Conservation (phyloP, 2,888 invertebrate genomes). For the Glaucopsyche alexis region DNA sequence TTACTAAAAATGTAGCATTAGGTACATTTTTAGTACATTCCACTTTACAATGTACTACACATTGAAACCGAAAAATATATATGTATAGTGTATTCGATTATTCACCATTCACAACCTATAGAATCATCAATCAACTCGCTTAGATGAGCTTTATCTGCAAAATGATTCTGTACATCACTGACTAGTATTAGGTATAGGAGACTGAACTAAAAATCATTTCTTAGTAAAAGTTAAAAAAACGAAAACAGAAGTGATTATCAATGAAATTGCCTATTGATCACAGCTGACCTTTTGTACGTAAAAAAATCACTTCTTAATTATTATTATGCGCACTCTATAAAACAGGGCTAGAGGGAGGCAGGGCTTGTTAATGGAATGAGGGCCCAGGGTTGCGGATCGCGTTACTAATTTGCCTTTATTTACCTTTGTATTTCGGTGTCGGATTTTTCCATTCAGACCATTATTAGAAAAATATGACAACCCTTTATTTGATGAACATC, state of each 20-base stretch:
- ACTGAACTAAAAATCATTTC: too few relatives aligned
- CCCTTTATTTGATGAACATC: neutral
- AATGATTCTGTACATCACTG: too few relatives aligned
- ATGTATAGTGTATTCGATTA: too few relatives aligned
- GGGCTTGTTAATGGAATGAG: conserved; percentile 63
- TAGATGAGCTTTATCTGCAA: too few relatives aligned
- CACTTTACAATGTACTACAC: too few relatives aligned
- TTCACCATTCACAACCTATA: too few relatives aligned
- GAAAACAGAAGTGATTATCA: conserved; percentile 10
- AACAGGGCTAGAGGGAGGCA: conserved; percentile 45
- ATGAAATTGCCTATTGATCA: conserved; percentile 39
- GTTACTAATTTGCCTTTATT: conserved; percentile 38
- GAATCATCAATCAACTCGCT: too few relatives aligned
- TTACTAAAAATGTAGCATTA: too few relatives aligned
- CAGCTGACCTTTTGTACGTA: conserved; percentile 43
- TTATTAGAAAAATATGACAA: neutral
- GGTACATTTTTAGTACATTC: too few relatives aligned
- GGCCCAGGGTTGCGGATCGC: conserved; percentile 50
- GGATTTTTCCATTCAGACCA: conserved; percentile 28
- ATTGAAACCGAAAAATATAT: too few relatives aligned
- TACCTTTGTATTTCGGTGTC: conserved; percentile 36
- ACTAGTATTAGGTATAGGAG: too few relatives aligned
- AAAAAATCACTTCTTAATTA: conserved; percentile 65
- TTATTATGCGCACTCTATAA: conserved; percentile 61
- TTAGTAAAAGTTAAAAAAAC: neutral